Percentiles rank a stretch among this genome's conserved stretches.
Evolutionary conservation across 1,140 invertebrate genomes (phyloP).

Genomic region (Streblospio benedicti): DNA sequence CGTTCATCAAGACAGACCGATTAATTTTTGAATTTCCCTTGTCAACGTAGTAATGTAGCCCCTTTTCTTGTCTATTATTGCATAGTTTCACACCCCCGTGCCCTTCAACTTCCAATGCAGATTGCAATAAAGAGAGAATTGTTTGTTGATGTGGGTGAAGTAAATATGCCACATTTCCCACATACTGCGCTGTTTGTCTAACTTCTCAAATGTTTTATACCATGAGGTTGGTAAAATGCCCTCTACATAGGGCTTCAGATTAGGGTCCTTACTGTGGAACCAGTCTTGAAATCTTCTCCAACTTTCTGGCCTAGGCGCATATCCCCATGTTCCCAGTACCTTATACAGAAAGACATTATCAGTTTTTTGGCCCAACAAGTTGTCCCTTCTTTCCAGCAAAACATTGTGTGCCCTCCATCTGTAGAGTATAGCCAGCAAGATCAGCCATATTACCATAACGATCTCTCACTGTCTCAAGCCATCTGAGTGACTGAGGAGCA

Average conservation of each 20-base stretch:
- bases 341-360: too few species aligned
- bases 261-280: neutral
- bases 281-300: conserved; percentile 3
- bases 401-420: too few species aligned
- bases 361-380: too few species aligned
- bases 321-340: conserved; percentile 3
- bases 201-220: conserved; percentile 3
- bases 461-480: conserved; percentile 28
- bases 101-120: neutral
- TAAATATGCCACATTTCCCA: conserved; percentile 9
- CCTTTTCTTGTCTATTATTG: conserved; percentile 1
- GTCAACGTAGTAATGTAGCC: too few species aligned
- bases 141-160: neutral
- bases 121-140: neutral
- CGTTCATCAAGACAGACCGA: too few species aligned
- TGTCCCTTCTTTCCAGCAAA: too few species aligned
- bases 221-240: neutral
- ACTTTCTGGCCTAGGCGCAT: neutral
- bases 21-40: too few species aligned
- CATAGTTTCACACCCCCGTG: neutral
- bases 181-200: neutral
- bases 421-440: conserved; percentile 19
- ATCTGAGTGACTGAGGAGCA: conserved; percentile 29
- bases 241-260: neutral
- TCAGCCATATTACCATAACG: conserved; percentile 23